Conservation (phyloP, 2,113 vertebrate genomes). For the Epinephelus moara region DNA sequence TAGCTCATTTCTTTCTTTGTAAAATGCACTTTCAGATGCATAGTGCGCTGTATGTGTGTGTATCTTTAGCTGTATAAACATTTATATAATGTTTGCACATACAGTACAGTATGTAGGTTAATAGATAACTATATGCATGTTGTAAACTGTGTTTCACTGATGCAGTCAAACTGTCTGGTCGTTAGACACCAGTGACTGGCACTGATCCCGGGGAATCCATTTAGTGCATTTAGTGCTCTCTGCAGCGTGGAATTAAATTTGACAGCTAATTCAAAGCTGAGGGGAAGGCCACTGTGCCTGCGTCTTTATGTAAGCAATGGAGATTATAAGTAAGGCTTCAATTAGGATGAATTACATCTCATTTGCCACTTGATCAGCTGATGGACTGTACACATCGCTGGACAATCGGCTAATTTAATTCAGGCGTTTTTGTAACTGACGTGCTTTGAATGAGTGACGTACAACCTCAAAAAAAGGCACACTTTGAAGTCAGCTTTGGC, state of each 20-base stretch:
- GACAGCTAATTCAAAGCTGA: conserved; percentile 27
- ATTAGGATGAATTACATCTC: conserved; percentile 1
- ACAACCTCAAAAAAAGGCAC: neutral
- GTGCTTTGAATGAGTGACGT: conserved; percentile 9
- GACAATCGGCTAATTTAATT: conserved; percentile 5
- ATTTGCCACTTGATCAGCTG: conserved; percentile 16
- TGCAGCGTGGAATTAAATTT: conserved; percentile 16
- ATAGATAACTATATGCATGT: neutral
- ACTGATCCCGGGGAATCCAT: conserved; percentile 14
- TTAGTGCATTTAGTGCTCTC: neutral
- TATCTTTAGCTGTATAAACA: neutral
- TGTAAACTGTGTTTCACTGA: neutral
- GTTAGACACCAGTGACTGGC: neutral
- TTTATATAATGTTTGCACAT: neutral
- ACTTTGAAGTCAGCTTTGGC: conserved; percentile 24
- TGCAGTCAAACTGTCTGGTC: neutral
- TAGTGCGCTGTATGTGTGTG: neutral
- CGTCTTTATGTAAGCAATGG: neutral
- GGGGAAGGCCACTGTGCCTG: neutral
- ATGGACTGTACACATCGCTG: neutral
- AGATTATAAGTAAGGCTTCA: neutral
- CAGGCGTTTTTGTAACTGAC: neutral
- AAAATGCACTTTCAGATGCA: neutral
- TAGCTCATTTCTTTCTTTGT: neutral
- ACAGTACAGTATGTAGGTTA: neutral